phyloP scores from a whole-genome alignment of 2,113 vertebrate species.

The Menura novaehollandiae region DNA sequence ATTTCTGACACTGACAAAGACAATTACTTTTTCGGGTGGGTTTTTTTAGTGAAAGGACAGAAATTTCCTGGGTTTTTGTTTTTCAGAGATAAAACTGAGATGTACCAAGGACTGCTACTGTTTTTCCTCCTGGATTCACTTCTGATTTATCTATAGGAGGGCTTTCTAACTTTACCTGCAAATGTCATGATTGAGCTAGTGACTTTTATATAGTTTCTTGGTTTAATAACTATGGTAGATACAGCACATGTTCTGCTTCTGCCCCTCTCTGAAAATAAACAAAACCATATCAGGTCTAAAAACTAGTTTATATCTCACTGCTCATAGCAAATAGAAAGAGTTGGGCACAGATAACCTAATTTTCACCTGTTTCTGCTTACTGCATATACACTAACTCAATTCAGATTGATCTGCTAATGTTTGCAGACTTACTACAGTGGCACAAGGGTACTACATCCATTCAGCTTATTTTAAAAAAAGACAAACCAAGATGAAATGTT shows the following conservation, averaged over 20 bases:
- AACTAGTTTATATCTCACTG: slow-evolving; percentile 74
- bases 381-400: slow-evolving; percentile 76
- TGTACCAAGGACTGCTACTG: background rate
- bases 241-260: slow-evolving; percentile 18
- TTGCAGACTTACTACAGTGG: slow-evolving; percentile 69
- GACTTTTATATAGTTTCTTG: slow-evolving; percentile 45
- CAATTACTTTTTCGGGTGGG: background rate
- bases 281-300: slow-evolving; percentile 73
- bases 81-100: slow-evolving; percentile 32
- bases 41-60: background rate
- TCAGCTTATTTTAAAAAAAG: slow-evolving; percentile 53
- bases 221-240: slow-evolving; percentile 54
- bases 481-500: slow-evolving; percentile 69
- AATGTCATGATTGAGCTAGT: slow-evolving; percentile 4
- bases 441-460: slow-evolving; percentile 64
- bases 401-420: slow-evolving; percentile 76
- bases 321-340: slow-evolving; percentile 72
- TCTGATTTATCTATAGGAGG: slow-evolving; percentile 26
- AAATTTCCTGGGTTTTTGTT: background rate
- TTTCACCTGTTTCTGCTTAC: slow-evolving; percentile 79
- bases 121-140: background rate
- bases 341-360: slow-evolving; percentile 77
- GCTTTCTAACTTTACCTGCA: slow-evolving; percentile 24
- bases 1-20: background rate
- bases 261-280: slow-evolving; percentile 53